These are phyloP conservation scores for Sebastiscus albofasciatus DNA, from an alignment of 2,797 vertebrate genomes.

Conservation along the genomic window DNA sequence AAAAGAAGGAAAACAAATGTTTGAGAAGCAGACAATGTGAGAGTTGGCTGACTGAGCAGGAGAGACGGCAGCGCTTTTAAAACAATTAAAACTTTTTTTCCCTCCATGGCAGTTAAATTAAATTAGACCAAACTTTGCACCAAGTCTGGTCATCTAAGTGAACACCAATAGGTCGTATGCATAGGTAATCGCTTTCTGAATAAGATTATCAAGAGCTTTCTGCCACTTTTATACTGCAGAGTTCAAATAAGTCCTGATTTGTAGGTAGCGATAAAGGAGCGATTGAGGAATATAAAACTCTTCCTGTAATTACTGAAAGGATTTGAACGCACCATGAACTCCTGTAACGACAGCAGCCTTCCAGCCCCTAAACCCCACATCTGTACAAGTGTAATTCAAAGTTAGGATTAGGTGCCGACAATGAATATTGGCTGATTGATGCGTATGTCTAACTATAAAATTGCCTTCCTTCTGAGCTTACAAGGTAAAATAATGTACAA, in stretches of 20 bases:
- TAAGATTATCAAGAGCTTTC: background rate
- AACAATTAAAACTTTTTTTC: constrained; percentile 2
- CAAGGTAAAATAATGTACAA: background rate
- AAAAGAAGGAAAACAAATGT: constrained; percentile 1
- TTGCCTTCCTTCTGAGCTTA: background rate
- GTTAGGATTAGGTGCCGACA: background rate
- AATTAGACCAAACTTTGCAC: background rate
- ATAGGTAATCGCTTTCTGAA: background rate
- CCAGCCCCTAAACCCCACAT: background rate
- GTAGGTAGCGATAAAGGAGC: background rate
- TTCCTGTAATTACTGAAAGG: background rate
- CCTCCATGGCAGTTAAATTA: background rate
- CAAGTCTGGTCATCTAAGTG: background rate
- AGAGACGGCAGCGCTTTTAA: background rate
- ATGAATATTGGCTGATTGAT: background rate
- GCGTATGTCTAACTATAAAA: background rate
- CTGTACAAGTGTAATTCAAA: background rate
- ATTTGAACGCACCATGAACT: background rate
- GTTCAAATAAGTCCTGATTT: background rate
- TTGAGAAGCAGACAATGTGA: background rate
- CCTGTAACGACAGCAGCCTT: background rate
- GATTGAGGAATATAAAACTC: background rate
- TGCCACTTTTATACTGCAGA: background rate
- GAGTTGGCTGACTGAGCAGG: background rate
- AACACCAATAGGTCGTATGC: background rate